phyloP scores from a whole-genome alignment of 2,113 vertebrate species.

The Ceyx melanurus region DNA sequence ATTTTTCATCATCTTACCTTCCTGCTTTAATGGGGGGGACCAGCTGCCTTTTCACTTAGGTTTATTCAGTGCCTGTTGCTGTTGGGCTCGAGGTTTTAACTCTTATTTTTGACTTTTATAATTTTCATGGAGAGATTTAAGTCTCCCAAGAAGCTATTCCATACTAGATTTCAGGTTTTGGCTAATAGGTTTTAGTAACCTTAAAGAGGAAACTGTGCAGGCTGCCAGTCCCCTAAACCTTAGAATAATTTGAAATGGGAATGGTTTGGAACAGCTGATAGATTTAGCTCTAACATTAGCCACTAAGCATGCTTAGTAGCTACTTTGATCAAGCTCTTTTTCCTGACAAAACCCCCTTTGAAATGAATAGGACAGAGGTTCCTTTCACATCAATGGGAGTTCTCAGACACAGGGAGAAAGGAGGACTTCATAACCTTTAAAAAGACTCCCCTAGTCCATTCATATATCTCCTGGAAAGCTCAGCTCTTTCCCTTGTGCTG shows the following conservation, averaged over 20 bases:
- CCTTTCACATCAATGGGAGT: constrained; percentile 76
- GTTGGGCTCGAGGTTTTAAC: neutral
- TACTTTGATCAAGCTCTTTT: constrained; percentile 74
- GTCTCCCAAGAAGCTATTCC: neutral
- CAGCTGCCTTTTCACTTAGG: neutral
- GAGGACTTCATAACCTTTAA: constrained; percentile 74
- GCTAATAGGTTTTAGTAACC: constrained; percentile 19
- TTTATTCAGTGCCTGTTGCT: neutral
- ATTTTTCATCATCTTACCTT: neutral
- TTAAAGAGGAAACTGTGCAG: constrained; percentile 35
- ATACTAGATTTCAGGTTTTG: neutral
- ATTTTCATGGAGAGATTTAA: neutral
- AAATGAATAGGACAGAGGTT: constrained; percentile 79
- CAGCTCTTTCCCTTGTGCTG: constrained; percentile 56
- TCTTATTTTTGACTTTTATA: neutral
- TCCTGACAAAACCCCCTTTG: constrained; percentile 77
- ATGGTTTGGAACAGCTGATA: constrained; percentile 68
- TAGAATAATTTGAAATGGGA: constrained; percentile 70
- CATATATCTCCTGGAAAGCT: constrained; percentile 68
- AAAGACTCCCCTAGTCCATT: constrained; percentile 71
- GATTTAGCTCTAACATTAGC: constrained; percentile 71
- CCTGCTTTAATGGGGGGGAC: neutral
- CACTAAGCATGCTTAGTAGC: constrained; percentile 71
- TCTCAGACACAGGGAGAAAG: constrained; percentile 77
- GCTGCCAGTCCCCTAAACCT: constrained; percentile 25